These are phyloP conservation scores for Chroicocephalus ridibundus DNA, from an alignment of 2,113 vertebrate species.

Conservation along the genomic window DNA sequence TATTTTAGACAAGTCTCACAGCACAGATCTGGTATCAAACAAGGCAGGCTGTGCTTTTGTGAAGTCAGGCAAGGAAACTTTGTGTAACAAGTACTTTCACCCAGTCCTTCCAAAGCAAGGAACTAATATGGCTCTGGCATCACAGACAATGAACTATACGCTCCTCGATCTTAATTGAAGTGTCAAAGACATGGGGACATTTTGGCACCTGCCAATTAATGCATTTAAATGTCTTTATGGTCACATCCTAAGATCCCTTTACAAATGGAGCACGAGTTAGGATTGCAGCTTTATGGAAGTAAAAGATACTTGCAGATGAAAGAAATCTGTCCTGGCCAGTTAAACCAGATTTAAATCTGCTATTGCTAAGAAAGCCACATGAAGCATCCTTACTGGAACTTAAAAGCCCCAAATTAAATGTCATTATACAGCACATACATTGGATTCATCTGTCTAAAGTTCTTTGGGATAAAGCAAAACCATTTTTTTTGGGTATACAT, in stretches of 20 bases:
- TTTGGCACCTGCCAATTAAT: background rate
- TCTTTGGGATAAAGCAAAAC: background rate
- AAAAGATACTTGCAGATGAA: background rate
- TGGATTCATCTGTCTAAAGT: background rate
- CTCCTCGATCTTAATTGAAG: background rate
- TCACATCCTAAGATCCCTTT: background rate
- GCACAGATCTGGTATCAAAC: background rate
- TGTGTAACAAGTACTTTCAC: background rate
- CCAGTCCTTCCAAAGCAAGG: background rate
- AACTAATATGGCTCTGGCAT: background rate
- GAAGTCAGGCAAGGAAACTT: background rate
- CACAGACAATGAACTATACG: background rate
- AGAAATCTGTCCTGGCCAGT: background rate
- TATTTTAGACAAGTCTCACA: background rate
- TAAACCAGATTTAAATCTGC: background rate
- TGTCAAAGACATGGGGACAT: background rate
- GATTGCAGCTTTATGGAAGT: background rate
- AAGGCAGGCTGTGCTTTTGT: background rate
- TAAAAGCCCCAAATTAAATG: slow-evolving; percentile 11
- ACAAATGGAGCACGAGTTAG: background rate
- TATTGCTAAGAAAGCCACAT: slow-evolving; percentile 28
- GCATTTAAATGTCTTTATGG: background rate
- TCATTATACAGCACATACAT: background rate
- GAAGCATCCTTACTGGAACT: background rate
- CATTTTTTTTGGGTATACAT: background rate